Evolutionary conservation across 92 coral and sea anemone genomes (phyloP), one percentile per base, ranked within the genome.

Genomic region (Desmophyllum pertusum): DNA sequence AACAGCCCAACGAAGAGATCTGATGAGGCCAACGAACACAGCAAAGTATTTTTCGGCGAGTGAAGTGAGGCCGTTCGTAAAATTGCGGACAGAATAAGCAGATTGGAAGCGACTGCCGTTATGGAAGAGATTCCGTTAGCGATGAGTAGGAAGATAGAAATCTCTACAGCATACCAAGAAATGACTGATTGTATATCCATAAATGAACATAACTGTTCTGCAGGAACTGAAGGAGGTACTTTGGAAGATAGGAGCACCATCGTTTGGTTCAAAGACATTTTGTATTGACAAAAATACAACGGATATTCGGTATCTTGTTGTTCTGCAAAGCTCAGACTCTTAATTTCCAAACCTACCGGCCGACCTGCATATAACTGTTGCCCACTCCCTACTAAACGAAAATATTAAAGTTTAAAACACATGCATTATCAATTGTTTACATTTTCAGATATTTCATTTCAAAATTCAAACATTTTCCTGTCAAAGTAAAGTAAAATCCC

Each of bases 1-100:
- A 72, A 25, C 59, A 72, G n/a, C 35, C 77, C 77, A n/a, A 72
- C 77, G 53, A 72, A 72, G 55, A 45, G 7, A 45, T 72, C 77
- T 5, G 77, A 72, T 5, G 23, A 23, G 9, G 21, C 19, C 53
- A 72, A 72, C 21, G 55, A 72, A 46, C 55, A 72, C 10, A 72
- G 37, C 51, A 72, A 23, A 27, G 18, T 29, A 13, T 72, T 25
- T 43, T 72, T 72, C 38, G 77, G 77, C 3, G 55, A 9, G 8
- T 43, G 55, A 30, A 72, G 77, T 41, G 39, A 30, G 1, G 77
- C 19, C 14, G 33, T 72, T 25, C 57, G 21, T 35, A 25, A 23
- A 40, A 72, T 72, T n/a, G 77, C 55, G 39, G 2, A 30, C 53
- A 72, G 18, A 72, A 72, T 36, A n/a, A 42, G 53, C 14, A 72